phyloP scores from a whole-genome alignment of 2,113 vertebrate species.

The Tenrec ecaudatus region DNA sequence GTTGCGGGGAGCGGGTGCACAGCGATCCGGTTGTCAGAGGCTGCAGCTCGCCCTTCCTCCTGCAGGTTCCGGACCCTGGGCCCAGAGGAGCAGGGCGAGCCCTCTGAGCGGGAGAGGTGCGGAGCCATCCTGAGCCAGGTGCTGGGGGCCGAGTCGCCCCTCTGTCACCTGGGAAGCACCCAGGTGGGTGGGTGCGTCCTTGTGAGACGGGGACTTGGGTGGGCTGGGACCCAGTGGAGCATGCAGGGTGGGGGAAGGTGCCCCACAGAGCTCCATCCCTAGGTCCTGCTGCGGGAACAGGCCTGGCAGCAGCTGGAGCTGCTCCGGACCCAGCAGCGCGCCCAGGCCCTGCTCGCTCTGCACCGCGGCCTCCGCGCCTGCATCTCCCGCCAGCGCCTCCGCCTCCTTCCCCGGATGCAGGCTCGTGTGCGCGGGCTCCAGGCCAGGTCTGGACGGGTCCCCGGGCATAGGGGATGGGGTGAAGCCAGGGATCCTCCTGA shows the following conservation, averaged over 20 bases:
- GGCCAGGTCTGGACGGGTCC: slow-evolving; percentile 86
- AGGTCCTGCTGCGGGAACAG: slow-evolving; percentile 91
- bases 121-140: slow-evolving; percentile 85
- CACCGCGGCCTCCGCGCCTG: slow-evolving; percentile 89
- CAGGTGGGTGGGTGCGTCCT: slow-evolving; percentile 87
- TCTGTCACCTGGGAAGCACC: slow-evolving; percentile 92
- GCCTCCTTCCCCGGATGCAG: slow-evolving; percentile 90
- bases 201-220: neutral
- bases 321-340: slow-evolving; percentile 86
- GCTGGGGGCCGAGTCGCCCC: slow-evolving; percentile 84
- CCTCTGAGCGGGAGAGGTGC: slow-evolving; percentile 85
- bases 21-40: neutral
- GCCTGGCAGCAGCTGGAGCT: slow-evolving; percentile 88
- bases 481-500: neutral
- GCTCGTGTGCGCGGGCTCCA: slow-evolving; percentile 91
- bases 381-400: slow-evolving; percentile 89
- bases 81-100: slow-evolving; percentile 18
- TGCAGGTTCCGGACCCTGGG: slow-evolving; percentile 90
- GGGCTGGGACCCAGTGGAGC: too few relatives aligned
- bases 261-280: neutral
- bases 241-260: neutral
- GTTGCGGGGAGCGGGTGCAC: too few relatives aligned
- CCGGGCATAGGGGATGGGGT: neutral
- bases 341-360: slow-evolving; percentile 90
- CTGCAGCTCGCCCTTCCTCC: neutral